phyloP scores from a whole-genome alignment of 2,888 invertebrate genomes.

The Drosophila suboccidentalis region DNA sequence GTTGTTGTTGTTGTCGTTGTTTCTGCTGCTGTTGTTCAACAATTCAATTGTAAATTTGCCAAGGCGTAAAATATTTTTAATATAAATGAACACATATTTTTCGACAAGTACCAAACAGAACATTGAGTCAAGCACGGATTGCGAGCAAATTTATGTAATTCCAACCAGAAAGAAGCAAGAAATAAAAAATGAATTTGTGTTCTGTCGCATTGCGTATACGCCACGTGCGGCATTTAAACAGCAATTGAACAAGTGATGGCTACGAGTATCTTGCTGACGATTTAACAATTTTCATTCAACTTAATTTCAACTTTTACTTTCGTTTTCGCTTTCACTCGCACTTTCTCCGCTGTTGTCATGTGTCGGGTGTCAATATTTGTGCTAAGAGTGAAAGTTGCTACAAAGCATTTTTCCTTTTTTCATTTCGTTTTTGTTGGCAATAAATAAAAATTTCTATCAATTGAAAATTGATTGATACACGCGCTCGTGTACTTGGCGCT shows the following conservation, averaged over 20 bases:
- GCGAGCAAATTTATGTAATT: conserved; percentile 5
- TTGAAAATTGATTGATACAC: conserved; percentile 81
- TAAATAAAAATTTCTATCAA: conserved; percentile 77
- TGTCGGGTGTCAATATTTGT: conserved; percentile 67
- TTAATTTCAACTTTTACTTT: conserved; percentile 56
- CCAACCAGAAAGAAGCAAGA: background rate
- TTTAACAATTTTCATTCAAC: conserved; percentile 69
- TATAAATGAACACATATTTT: conserved; percentile 17
- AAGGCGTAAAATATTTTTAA: conserved; percentile 48
- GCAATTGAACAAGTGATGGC: conserved; percentile 37
- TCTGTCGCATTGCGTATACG: conserved; percentile 65
- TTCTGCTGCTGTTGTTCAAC: conserved; percentile 20
- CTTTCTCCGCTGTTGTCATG: conserved; percentile 8
- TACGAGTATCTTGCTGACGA: conserved; percentile 46
- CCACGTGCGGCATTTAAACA: conserved; percentile 52
- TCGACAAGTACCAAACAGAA: conserved; percentile 2
- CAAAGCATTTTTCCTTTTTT: conserved; percentile 18
- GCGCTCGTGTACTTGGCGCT: conserved; percentile 33
- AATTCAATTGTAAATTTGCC: conserved; percentile 65
- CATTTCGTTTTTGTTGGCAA: conserved; percentile 51
- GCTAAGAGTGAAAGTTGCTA: conserved; percentile 15
- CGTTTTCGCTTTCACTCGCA: conserved; percentile 13
- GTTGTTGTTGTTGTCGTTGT: conserved; percentile 2
- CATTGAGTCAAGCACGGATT: conserved; percentile 15
- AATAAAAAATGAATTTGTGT: background rate